Base-by-base conservation (phyloP, 2,113 vertebrate genomes). In the Cephalophus harveyi region DNA sequence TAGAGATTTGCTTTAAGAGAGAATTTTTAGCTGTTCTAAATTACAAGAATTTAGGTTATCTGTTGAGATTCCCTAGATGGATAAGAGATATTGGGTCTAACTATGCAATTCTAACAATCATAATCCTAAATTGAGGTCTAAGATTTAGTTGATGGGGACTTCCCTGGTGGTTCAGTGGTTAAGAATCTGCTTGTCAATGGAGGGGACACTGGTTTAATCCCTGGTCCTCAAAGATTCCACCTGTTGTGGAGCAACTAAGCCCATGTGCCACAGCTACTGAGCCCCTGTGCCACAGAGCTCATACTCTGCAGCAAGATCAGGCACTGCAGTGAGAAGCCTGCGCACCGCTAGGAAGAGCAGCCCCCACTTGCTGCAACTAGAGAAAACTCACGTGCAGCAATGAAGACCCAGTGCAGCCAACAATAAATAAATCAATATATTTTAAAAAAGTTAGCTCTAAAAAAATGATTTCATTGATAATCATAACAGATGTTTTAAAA, bases 11-110 rank as follows among this genome's bases (percentile, higher is more conserved):
- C 30, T 89, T 54, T 30, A 74, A 55, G 87, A 95, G 87, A 71
- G 83, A 64, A 79, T 96, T 89, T 97, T 93, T 25, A 87, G 36
- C 81, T 14, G 33, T 21, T 95, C 46, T 87, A 62, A 88, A 89
- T 86, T 87, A 81, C 0, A 79, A 84, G 60, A 90, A 79, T 23
- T 59, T 52, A 92, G 15, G 0, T 78, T 87, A 36, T 43, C 28
- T 19, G n/a, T 25, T 91, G 82, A 46, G 30, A 91, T 94, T 95
- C 30, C 40, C 82, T 67, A 91, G 46, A 15, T 14, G 40, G 57
- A 84, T 28, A 14, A 89, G 30, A 76, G 91, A 95, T 2, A 1
- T 28, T 93, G 59, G 15, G 8, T 87, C 67, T 46, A 60, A 87
- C 74, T 59, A 85, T 0, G 5, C 54, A 93, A 62, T 74, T 94